phyloP scores from a whole-genome alignment of 2,797 vertebrate genomes.

The Taenioides sp. region DNA sequence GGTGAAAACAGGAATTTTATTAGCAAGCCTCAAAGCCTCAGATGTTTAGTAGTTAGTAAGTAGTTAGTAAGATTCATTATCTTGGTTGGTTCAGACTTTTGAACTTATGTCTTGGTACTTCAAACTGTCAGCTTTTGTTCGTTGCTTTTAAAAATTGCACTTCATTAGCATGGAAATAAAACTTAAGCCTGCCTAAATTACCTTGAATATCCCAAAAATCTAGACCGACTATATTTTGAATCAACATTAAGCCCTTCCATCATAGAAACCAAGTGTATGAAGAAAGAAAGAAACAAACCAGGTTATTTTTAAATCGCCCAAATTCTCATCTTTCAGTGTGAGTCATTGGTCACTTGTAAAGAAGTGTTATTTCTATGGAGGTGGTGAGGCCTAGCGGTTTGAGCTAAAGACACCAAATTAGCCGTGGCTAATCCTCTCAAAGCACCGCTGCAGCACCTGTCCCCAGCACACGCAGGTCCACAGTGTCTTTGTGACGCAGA shows the following conservation, averaged over 20 bases:
- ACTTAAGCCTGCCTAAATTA: too few species aligned
- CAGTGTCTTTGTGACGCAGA: neutral
- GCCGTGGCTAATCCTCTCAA: neutral
- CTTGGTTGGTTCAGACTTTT: too few species aligned
- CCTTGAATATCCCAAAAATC: too few species aligned
- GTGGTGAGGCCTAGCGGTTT: neutral
- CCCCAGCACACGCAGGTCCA: neutral
- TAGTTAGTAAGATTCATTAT: too few species aligned
- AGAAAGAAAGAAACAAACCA: neutral
- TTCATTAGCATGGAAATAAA: too few species aligned
- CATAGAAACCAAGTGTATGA: neutral
- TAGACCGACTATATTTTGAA: too few species aligned
- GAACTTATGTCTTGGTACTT: too few species aligned
- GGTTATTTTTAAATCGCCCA: neutral
- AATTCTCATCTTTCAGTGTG: neutral
- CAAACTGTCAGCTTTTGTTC: too few species aligned
- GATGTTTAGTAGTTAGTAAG: too few species aligned
- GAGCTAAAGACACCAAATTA: neutral
- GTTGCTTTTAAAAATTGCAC: too few species aligned
- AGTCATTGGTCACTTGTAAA: neutral
- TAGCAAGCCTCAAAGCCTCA: too few species aligned
- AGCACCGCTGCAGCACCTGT: neutral
- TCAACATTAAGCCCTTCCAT: neutral
- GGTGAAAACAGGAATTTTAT: too few species aligned
- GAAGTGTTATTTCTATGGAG: neutral